phyloP scores from a whole-genome alignment of 2,113 vertebrate genomes.

The Myocastor coypus region DNA sequence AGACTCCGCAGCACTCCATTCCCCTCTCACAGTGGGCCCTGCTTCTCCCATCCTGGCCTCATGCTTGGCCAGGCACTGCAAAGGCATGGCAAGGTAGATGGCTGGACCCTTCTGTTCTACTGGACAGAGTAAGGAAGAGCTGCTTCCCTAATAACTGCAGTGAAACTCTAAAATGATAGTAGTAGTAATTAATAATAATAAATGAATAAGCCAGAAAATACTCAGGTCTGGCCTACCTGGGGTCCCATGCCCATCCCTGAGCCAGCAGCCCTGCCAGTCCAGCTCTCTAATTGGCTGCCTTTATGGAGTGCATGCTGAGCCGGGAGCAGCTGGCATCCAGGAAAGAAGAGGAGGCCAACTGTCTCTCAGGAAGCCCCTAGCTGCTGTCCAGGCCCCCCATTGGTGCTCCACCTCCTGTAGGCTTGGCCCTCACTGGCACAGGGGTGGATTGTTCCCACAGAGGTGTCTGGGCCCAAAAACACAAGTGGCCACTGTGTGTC shows the following conservation, averaged over 20 bases:
- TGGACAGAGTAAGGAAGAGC: not conserved
- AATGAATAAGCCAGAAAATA: not conserved
- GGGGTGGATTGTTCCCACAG: constrained; percentile 72
- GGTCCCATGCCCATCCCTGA: not conserved
- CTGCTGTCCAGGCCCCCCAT: not conserved
- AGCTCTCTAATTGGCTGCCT: not conserved
- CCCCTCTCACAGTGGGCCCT: not conserved
- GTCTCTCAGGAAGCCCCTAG: constrained; percentile 12
- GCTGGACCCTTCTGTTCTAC: not conserved
- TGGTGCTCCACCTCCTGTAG: constrained; percentile 17
- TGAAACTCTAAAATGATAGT: not conserved
- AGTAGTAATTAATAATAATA: not conserved
- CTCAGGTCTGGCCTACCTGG: not conserved
- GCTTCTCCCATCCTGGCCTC: not conserved
- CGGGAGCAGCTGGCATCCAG: not conserved
- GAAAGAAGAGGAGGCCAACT: not conserved
- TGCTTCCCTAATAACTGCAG: not conserved
- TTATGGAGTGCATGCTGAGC: not conserved
- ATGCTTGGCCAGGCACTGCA: not conserved
- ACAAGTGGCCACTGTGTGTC: constrained; percentile 78
- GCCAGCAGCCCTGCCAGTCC: not conserved
- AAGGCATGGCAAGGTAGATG: not conserved
- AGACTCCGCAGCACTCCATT: not conserved
- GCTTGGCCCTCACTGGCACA: constrained; percentile 40
- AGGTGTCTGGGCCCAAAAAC: constrained; percentile 58